Evolutionary conservation across 2,113 vertebrate species (phyloP), one percentile per base, ranked within the genome.

Genomic region (Scolopax mira): DNA sequence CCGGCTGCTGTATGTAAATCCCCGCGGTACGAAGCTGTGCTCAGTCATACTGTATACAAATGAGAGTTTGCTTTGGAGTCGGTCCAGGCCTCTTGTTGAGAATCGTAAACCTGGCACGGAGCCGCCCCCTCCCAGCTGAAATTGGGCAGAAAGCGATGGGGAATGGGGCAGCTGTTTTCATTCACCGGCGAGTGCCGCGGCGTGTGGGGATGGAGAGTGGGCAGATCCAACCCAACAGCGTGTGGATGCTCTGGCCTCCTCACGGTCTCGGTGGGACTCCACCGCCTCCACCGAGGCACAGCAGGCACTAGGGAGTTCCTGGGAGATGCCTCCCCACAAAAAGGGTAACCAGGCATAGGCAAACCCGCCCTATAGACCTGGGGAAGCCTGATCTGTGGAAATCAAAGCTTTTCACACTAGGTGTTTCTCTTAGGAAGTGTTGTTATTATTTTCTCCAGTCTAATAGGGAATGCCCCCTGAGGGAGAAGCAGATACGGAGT

Each of bases 61-160:
- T 64, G 83, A 87, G 71, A 83, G 71, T 91, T 91, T 80, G 80
- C 66, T 73, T 66, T 96, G 96, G 88, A 88, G 35, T 37, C 71
- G 11, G 21, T 71, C 67, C 79, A 94, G 35, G 48, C 48, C 62
- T 85, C 17, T 71, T 71, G 39, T 3, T 85, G 78, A 67, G 67
- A 64, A 30, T 2, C 46, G 60, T 80, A 70, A 93, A 85, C 13
- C 18, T 44, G 44, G 75, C 57, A 49, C 30, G 28, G 52, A 54
- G 52, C 51, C 70, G 31, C n/a, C 58, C 37, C 57, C 46, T 52
- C 49, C 54, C 54, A 62, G 54, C 49, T 88, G 60, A 85, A 80
- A 66, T 37, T 28, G 41, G 65, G 61, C 75, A 82, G 67, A 60
- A 9, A 44, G 11, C n/a, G 61, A 30, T 41, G 58, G 31, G 67